Conservation (phyloP, 2,113 vertebrate genomes). For the Gulo gulo region DNA sequence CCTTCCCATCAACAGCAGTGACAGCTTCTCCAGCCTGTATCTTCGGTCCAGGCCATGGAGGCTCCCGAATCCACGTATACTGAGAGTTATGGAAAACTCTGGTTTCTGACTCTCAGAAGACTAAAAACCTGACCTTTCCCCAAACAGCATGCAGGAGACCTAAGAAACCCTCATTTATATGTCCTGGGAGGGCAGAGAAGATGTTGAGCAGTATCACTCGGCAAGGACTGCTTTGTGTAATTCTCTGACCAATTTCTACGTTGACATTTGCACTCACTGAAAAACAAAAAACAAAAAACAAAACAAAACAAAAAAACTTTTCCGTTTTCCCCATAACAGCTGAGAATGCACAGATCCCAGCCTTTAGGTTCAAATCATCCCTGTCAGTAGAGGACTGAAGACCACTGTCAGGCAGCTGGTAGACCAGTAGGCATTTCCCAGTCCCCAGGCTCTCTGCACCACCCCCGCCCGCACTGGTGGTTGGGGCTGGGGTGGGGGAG, state of each 20-base stretch:
- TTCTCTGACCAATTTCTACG: conserved; percentile 43
- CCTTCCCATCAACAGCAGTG: background rate
- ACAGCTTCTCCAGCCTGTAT: background rate
- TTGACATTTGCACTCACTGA: conserved; percentile 22
- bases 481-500: background rate
- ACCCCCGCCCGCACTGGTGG: background rate
- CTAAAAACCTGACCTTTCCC: background rate
- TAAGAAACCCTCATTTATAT: background rate
- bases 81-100: background rate
- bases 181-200: background rate
- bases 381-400: conserved; percentile 13
- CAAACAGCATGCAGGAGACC: background rate
- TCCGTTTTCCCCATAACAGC: conserved; percentile 60
- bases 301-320: background rate
- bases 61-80: background rate
- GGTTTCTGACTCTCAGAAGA: background rate
- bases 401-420: conserved; percentile 11
- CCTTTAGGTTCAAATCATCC: conserved; percentile 40
- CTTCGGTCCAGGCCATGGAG: background rate
- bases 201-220: background rate
- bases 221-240: conserved; percentile 46
- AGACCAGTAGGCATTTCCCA: background rate
- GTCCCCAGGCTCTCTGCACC: background rate
- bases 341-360: conserved; percentile 63
- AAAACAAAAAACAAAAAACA: background rate